Evolutionary conservation across 1,140 invertebrate species (phyloP), one percentile per base, ranked within the genome.

Genomic region (Pseudoatta argentina): DNA sequence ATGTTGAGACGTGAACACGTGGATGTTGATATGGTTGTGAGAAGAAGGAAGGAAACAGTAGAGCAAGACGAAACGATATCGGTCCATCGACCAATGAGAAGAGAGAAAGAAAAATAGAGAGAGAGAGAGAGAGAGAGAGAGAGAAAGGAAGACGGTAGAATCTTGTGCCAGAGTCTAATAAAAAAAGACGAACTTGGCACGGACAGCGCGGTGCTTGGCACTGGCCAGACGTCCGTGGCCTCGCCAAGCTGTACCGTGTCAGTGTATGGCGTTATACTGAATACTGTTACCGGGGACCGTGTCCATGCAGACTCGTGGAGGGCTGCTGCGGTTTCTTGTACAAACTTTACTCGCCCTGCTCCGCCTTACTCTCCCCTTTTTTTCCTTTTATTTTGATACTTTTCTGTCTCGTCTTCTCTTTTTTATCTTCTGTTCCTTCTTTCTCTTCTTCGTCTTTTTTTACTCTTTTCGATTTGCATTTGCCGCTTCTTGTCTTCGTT

Each of bases 1-100:
- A 89, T 89, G 87, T 89, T 88, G 87, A 77, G 88, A 88, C 75
- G 63, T 85, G 69, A 81, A 88, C 76, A 71, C 87, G 69, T 77
- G 88, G 83, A 89, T 87, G 85, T 89, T 89, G 87, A 88, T 89
- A 86, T 72, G 87, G 83, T 88, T 71, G 75, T 57, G 44, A 44
- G 63, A 64, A 71, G 57, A 85, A 85, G 27, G 21, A 55, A 14
- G 51, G 16, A 64, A 64, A 64, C 64, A 8, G 21, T 16, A 34
- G 24, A 64, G 55, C 21, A 24, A 57, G 30, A 48, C 16, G 18
- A 55, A 55, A 21, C 6, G 57, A 55, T 30, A 34, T 57, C 44
- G 72, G 14, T 59, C 53, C 72, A 75, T 59, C n/a, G 53, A 61
- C 24, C 63, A 30, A 34, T 27, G 39, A 55, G 27, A 30, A 18